Base-by-base conservation (phyloP, 2,113 vertebrate species). In the Cheilinus undulatus region DNA sequence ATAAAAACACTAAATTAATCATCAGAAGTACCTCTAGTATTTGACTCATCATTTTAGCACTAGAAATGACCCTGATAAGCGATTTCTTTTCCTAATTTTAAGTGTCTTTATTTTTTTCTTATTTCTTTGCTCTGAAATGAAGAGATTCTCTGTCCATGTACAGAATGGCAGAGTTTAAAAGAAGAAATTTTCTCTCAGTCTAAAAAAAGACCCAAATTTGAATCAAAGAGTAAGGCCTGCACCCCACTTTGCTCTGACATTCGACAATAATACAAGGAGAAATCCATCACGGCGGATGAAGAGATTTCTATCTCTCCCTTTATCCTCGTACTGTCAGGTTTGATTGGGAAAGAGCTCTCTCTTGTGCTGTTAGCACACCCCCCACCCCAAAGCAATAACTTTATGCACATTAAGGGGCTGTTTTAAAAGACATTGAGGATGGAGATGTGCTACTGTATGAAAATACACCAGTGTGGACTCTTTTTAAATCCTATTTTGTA, bases 281-380 rank as follows among this genome's bases (percentile, higher is more conserved):
- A 82, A 82, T 84, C 76, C 78, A 77, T 85, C 69, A 70, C 24
- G 15, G 32, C 26, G 57, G 56, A 82, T 76, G 63, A 82, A 75
- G 34, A 70, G 51, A 76, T 81, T 83, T 48, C 64, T 52, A 12
- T 69, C 59, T 38, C 51, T 69, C n/a, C 28, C 38, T 69, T 80
- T 67, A 52, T 78, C 48, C 60, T 69, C 28, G 24, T 34, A 6
- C 67, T 72, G 83, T 76, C 73, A 52, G 48, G 19, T 78, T 60
- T 68, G 49, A 83, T 84, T 59, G 58, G 70, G 73, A 74, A 74
- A 34, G 11, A n/a, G 2, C 43, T 75, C 64, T 7, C 4, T 74
- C 53, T 70, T 12, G 12, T 68, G 42, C 46, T 65, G 61, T 61
- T 71, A 72, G 69, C 63, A 67, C n/a, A 38, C 54, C 30, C 24